phyloP scores from a whole-genome alignment of 2,888 invertebrate genomes.

The Patella depressa region DNA sequence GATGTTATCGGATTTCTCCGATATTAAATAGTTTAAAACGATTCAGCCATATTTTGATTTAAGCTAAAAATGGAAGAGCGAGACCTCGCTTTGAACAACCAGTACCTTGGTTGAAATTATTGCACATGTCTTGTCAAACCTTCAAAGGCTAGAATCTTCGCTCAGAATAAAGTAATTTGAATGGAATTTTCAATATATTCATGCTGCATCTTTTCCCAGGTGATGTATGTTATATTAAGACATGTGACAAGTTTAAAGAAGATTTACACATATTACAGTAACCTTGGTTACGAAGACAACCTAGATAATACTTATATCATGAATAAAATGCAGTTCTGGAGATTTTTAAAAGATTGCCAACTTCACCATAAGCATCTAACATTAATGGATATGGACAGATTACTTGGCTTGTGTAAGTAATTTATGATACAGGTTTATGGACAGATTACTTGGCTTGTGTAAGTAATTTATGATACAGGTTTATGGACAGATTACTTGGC shows the following conservation, averaged over 20 bases:
- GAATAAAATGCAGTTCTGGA: conserved; percentile 71
- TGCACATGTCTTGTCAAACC: not conserved
- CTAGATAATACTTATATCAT: conserved; percentile 70
- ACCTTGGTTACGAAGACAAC: conserved; percentile 66
- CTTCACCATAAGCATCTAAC: conserved; percentile 64
- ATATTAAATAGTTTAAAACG: no score
- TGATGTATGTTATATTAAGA: conserved; percentile 66
- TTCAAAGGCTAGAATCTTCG: no score
- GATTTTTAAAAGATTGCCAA: conserved; percentile 69
- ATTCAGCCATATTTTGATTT: no score
- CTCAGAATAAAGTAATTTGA: no score
- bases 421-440: not conserved
- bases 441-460: not conserved
- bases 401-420: conserved; percentile 51
- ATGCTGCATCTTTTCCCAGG: conserved; percentile 52
- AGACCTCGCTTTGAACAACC: no score
- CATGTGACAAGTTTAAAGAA: conserved; percentile 66
- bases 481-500: no score
- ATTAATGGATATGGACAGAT: conserved; percentile 68
- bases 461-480: no score
- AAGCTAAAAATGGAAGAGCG: no score
- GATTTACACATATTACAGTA: conserved; percentile 67
- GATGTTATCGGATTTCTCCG: no score
- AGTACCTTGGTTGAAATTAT: not conserved
- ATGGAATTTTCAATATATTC: no score